Percentiles rank a stretch among this genome's conserved stretches.
These are phyloP conservation scores for Nasonia giraulti DNA, from an alignment of 1,140 invertebrate species.

Conservation along the genomic window DNA sequence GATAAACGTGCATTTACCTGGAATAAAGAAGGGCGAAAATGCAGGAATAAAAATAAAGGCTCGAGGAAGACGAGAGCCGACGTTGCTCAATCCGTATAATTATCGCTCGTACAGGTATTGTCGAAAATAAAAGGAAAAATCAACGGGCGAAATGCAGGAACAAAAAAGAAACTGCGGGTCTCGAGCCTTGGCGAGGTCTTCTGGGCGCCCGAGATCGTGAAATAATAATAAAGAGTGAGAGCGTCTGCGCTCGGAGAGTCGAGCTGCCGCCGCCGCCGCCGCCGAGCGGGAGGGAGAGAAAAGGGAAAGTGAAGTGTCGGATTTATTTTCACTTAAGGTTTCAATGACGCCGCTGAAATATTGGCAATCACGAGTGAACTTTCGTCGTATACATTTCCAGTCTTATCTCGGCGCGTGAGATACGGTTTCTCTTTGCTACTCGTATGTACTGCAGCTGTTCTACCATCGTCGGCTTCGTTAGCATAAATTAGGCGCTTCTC, in stretches of 20 bases:
- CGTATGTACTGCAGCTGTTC: too few relatives aligned
- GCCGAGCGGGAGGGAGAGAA: neutral
- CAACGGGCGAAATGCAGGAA: neutral
- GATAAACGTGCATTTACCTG: conserved; percentile 25
- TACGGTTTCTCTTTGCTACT: too few relatives aligned
- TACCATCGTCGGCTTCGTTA: too few relatives aligned
- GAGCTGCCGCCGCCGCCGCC: neutral
- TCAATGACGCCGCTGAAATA: conserved; percentile 38
- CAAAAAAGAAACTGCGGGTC: conserved; percentile 21
- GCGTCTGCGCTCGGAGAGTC: neutral
- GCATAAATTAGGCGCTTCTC: too few relatives aligned
- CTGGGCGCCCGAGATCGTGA: neutral
- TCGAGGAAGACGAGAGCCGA: neutral
- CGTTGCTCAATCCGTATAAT: conserved; percentile 38
- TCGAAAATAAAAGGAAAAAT: neutral
- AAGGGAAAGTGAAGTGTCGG: conserved; percentile 27
- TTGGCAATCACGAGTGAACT: neutral
- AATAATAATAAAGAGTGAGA: conserved; percentile 22
- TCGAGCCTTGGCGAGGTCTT: neutral
- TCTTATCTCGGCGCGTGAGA: neutral
- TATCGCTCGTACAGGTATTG: neutral
- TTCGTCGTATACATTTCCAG: neutral
- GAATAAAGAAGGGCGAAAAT: conserved; percentile 12
- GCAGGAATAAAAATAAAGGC: conserved; percentile 14
- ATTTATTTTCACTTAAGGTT: conserved; percentile 38